Evolutionary conservation across 2,113 vertebrate genomes (phyloP), one percentile per base, ranked within the genome.

Genomic region (Anthoscopus minutus): DNA sequence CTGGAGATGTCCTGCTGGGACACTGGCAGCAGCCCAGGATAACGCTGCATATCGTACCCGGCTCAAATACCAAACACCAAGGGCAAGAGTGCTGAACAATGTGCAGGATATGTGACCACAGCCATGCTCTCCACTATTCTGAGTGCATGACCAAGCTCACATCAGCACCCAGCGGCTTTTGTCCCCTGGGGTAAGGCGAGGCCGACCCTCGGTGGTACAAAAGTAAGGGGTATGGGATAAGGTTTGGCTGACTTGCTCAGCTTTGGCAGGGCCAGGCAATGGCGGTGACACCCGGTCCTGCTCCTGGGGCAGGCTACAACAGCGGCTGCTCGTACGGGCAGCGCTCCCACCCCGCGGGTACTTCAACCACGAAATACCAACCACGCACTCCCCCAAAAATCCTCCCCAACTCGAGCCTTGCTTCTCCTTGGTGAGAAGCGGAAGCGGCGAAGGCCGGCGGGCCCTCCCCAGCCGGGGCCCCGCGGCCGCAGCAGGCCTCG

Each of bases 31-130:
- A 64, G 28, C 30, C 40, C 50, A 24, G 56, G 40, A 5, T 4
- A 5, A 33, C 0, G 0, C 35, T 15, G 30, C 5, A 2, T 7
- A 3, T 18, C 0, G 0, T 2, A 27, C 38, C 21, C 0, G 0
- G 25, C 20, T 21, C 25, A 11, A 6, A 71, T 12, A 8, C 18
- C 3, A 2, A 47, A 35, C 40, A 2, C 15, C 17, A 2, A 10
- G 28, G 7, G 44, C 33, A n/a, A 15, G 25, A 10, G 5, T 30
- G 38, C 48, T 14, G 50, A 24, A 19, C 19, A 1, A 1, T 0
- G 16, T 2, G 38, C 31, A 17, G 38, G 5, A 1, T 51, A 15
- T 1, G 10, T 5, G 48, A n/a, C 25, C 3, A 0, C 9, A 31
- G 3, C 37, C 40, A 10, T 0, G 6, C 3, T 45, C 30, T 13